These are phyloP conservation scores for Eristalinus sepulchralis DNA, from an alignment of 2,888 invertebrate genomes.

Conservation along the genomic window DNA sequence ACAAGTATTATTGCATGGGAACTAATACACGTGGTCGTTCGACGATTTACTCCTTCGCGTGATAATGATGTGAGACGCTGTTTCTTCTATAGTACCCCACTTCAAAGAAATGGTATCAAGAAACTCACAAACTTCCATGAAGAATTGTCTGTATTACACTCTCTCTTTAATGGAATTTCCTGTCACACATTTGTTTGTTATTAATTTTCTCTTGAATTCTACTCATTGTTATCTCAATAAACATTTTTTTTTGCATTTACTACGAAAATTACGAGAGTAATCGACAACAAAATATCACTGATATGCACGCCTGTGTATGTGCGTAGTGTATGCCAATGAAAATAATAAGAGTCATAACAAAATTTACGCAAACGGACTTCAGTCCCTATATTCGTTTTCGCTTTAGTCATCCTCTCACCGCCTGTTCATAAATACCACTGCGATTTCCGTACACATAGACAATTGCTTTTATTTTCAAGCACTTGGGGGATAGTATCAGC, in stretches of 20 bases:
- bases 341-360: conserved; percentile 20
- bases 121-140: conserved; percentile 3
- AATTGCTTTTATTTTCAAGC: conserved; percentile 22
- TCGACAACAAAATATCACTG: conserved; percentile 31
- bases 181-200: conserved; percentile 58
- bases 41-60: too few species aligned
- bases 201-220: conserved; percentile 24
- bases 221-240: conserved; percentile 45
- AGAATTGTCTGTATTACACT: conserved; percentile 33
- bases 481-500: not conserved
- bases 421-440: not conserved
- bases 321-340: not conserved
- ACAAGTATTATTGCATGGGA: too few species aligned
- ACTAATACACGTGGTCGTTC: too few species aligned
- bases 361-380: conserved; percentile 22
- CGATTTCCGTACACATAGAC: conserved; percentile 14
- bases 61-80: too few species aligned
- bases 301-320: not conserved
- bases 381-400: not conserved
- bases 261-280: conserved; percentile 34
- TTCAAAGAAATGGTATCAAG: not conserved
- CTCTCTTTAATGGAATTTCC: conserved; percentile 56
- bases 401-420: not conserved
- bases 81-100: not conserved
- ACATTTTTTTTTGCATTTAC: conserved; percentile 38